Percentiles rank a stretch among this genome's conserved stretches.
Conservation (phyloP, 2,113 vertebrate genomes). For the Periophthalmus modestus region DNA sequence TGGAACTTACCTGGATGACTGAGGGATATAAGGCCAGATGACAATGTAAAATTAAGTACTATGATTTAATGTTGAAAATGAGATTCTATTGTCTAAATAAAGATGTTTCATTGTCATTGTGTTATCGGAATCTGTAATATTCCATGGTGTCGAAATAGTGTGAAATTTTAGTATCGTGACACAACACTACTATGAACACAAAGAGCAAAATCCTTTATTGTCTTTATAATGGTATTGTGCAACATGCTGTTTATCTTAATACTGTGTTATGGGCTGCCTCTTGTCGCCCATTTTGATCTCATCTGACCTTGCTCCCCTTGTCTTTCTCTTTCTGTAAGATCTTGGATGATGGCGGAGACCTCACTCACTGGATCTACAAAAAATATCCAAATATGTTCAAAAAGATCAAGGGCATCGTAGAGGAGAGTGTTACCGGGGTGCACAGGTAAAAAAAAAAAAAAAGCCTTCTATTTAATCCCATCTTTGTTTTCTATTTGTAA, state of each 20-base stretch:
- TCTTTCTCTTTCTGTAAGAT: conserved; percentile 77
- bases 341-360: conserved; percentile 94
- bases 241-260: background rate
- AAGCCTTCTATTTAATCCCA: background rate
- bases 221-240: background rate
- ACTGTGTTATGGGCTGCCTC: background rate
- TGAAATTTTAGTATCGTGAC: too few species aligned
- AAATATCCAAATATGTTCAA: conserved; percentile 99
- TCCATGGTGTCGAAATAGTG: too few species aligned
- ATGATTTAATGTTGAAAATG: too few species aligned
- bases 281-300: background rate
- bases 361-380: conserved; percentile 99
- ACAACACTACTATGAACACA: too few species aligned
- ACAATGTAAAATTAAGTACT: too few species aligned
- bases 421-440: conserved; percentile 97
- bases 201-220: background rate
- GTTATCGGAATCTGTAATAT: too few species aligned
- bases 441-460: conserved; percentile 91
- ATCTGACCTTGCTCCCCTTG: background rate
- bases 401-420: conserved; percentile 99
- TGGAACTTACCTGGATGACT: too few species aligned
- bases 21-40: too few species aligned
- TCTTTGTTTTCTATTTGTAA: background rate
- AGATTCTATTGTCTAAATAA: too few species aligned
- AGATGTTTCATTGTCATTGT: too few species aligned